phyloP scores from a whole-genome alignment of 2,113 vertebrate genomes.

The Cyanocitta stelleri region DNA sequence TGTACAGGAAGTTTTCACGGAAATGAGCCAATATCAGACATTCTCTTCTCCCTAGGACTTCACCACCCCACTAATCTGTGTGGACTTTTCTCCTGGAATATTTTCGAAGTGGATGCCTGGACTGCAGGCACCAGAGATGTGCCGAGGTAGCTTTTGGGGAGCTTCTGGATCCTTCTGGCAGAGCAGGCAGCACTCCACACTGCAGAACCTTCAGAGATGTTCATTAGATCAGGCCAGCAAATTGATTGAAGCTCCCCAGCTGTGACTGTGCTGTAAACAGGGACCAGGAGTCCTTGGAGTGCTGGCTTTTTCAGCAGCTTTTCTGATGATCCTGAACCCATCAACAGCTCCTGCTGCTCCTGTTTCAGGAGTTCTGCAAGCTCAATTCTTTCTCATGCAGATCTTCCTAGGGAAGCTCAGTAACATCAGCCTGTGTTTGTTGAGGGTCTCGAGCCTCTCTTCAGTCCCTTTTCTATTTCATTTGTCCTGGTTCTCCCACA shows the following conservation, averaged over 20 bases:
- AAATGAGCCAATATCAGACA: not conserved
- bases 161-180: not conserved
- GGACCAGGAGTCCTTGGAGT: not conserved
- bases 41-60: not conserved
- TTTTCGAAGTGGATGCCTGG: not conserved
- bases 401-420: not conserved
- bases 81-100: not conserved
- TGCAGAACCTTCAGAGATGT: not conserved
- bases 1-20: not conserved
- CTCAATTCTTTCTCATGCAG: fast-evolving
- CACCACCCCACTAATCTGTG: not conserved
- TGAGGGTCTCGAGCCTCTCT: not conserved
- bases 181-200: not conserved
- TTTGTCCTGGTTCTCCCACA: not conserved
- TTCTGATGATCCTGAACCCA: not conserved
- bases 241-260: not conserved
- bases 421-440: not conserved
- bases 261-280: not conserved
- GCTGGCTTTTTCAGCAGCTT: not conserved
- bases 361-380: not conserved
- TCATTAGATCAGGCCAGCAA: not conserved
- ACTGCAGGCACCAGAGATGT: not conserved
- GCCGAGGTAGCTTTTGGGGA: not conserved
- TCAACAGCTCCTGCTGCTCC: not conserved
- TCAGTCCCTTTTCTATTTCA: not conserved